Base-by-base conservation (phyloP, 2,113 vertebrate genomes). In the Pterocles burchelli region DNA sequence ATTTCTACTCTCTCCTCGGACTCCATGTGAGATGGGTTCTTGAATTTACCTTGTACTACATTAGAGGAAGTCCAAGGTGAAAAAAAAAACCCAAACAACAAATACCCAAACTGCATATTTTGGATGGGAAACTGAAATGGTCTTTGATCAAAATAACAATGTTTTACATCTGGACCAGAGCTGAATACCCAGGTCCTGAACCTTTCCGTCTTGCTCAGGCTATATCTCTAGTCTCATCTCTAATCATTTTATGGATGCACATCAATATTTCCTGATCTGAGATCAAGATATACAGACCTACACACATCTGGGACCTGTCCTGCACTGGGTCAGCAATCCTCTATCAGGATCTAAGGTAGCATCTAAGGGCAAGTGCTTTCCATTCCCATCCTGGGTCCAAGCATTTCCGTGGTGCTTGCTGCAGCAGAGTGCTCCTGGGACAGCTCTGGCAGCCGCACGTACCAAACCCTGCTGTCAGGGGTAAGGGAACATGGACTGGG, bases 141-240 rank as follows among this genome's bases (percentile, higher is more conserved):
- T 70, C 48, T 93, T 88, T 90, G 67, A 87, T 55, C 66, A 63
- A 89, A 91, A 83, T 36, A 94, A n/a, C 87, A 62, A 62, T 33
- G 28, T 49, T 90, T 38, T 87, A 93, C 83, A 93, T 77, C n/a
- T 68, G 65, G 57, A 87, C 19, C 73, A 75, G 92, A 85, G 57
- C 72, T 86, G 52, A 84, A 81, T 89, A 77, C 76, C 48, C 55
- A 92, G 28, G 7, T 74, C 31, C 22, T 74, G 34, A 49, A 46
- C 1, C 1, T 78, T 84, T 81, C 58, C 75, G 67, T 14, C 72
- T 93, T 71, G 18, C 41, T 84, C 68, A 20, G 19, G 28, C 24
- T 80, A 82, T 83, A 91, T n/a, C 17, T 85, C 78, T 65, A 38
- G 21, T 48, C 13, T 76, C 22, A 16, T 43, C 38, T 38, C 29